A percentile compares a stretch with the other conserved stretches of the same genome.
Evolutionary conservation across 2,113 vertebrate species (phyloP).

Genomic region (Gallinago paraguaiae): DNA sequence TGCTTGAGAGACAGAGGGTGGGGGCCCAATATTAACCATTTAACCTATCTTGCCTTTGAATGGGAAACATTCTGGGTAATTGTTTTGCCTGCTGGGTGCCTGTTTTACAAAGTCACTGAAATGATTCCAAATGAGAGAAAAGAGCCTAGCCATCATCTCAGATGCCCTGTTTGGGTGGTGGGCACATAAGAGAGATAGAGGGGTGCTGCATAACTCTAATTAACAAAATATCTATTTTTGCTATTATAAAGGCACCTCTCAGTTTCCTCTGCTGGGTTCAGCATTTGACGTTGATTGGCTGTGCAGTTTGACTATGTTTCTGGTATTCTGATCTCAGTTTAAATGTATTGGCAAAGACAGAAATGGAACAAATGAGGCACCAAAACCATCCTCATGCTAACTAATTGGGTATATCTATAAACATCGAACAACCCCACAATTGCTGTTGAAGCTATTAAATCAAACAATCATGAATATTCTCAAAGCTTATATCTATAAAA

Average conservation of each 20-base stretch:
- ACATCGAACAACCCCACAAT: not conserved
- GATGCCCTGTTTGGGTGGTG: not conserved
- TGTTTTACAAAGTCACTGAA: not conserved
- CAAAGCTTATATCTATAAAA: not conserved
- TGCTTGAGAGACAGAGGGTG: not conserved
- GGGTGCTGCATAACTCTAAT: not conserved
- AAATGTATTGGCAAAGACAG: not conserved
- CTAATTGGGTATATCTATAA: not conserved
- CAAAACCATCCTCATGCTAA: not conserved
- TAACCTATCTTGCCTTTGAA: not conserved
- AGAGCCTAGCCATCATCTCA: not conserved
- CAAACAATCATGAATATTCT: not conserved
- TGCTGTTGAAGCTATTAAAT: not conserved
- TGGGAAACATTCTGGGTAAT: not conserved
- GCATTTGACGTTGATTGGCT: not conserved
- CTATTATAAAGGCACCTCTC: not conserved
- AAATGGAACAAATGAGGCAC: not conserved
- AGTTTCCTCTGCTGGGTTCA: not conserved
- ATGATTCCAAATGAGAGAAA: not conserved
- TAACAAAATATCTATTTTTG: not conserved
- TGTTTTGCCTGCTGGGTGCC: not conserved
- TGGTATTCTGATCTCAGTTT: not conserved
- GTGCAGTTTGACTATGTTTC: not conserved
- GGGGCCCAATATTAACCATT: not conserved
- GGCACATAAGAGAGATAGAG: not conserved